A percentile compares a stretch with the other conserved stretches of the same genome.
Conservation (phyloP, 2,113 vertebrate species). For the Lepisosteus oculatus region DNA sequence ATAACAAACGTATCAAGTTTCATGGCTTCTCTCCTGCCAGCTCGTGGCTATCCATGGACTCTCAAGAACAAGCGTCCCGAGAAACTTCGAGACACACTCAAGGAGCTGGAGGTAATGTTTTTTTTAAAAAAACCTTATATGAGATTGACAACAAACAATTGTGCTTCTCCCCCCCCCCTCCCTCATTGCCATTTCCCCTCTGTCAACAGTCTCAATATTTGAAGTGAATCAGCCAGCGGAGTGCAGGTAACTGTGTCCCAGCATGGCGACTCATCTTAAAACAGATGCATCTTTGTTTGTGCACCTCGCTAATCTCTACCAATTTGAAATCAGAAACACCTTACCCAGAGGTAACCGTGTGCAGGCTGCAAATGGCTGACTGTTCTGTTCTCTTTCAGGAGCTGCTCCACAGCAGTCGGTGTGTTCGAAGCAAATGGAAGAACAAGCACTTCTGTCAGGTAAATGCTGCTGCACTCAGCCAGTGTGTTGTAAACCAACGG, state of each 20-base stretch:
- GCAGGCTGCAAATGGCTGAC: constrained; percentile 47
- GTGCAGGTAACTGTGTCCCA: constrained; percentile 78
- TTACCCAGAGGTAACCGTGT: constrained; percentile 43
- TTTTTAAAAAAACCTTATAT: constrained; percentile 47
- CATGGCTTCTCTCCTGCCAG: constrained; percentile 51
- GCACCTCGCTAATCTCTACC: constrained; percentile 46
- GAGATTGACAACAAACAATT: constrained; percentile 78
- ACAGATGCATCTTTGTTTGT: constrained; percentile 88
- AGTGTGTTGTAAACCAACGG: constrained; percentile 34
- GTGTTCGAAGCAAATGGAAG: constrained; percentile 90
- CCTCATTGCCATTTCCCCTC: constrained; percentile 65
- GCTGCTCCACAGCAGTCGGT: constrained; percentile 79
- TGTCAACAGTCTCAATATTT: constrained; percentile 95
- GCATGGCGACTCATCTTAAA: constrained; percentile 55
- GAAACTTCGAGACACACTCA: constrained; percentile 86
- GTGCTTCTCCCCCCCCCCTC: constrained; percentile 57
- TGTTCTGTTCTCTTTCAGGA: constrained; percentile 76
- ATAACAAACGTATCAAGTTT: no score
- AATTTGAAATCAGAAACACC: constrained; percentile 56
- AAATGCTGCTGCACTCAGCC: constrained; percentile 61
- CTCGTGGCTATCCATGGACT: constrained; percentile 84
- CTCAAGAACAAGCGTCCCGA: constrained; percentile 83
- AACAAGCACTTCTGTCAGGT: constrained; percentile 91
- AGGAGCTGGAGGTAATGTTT: constrained; percentile 87
- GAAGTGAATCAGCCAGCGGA: constrained; percentile 69